Percentiles rank a stretch among this genome's conserved stretches.
These are phyloP conservation scores for Sminthurinus signatus DNA, from an alignment of 1,140 invertebrate species.

Conservation along the genomic window DNA sequence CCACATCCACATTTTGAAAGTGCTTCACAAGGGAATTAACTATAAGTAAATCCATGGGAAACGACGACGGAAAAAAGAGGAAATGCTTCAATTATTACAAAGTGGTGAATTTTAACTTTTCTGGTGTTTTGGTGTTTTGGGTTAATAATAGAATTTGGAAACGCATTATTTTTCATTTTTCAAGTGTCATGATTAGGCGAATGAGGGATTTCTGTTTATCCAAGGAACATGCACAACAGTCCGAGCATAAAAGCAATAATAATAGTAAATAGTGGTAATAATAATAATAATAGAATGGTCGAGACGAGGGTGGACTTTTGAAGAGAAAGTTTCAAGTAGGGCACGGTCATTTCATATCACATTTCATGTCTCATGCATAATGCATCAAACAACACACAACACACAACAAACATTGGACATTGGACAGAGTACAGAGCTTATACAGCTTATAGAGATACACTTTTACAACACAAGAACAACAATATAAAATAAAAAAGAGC, in stretches of 20 bases:
- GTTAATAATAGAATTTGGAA: too few species aligned
- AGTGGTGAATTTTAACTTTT: too few species aligned
- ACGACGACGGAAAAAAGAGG: too few species aligned
- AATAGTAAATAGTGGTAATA: background rate
- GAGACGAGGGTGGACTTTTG: background rate
- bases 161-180: background rate
- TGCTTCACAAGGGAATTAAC: too few species aligned
- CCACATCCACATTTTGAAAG: too few species aligned
- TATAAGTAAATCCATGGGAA: too few species aligned
- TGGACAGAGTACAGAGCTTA: background rate
- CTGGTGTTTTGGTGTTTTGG: too few species aligned
- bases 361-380: background rate
- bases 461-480: background rate
- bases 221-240: background rate
- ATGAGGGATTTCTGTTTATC: background rate
- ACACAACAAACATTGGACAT: too few species aligned
- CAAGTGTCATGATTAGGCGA: background rate
- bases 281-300: background rate
- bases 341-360: background rate
- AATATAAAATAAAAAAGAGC: background rate
- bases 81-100: too few species aligned
- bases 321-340: conserved; percentile 11
- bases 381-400: too few species aligned
- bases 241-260: background rate
- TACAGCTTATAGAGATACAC: background rate